Evolutionary conservation across 2,113 vertebrate species (phyloP).

Genomic region (Oryzias melastigma): DNA sequence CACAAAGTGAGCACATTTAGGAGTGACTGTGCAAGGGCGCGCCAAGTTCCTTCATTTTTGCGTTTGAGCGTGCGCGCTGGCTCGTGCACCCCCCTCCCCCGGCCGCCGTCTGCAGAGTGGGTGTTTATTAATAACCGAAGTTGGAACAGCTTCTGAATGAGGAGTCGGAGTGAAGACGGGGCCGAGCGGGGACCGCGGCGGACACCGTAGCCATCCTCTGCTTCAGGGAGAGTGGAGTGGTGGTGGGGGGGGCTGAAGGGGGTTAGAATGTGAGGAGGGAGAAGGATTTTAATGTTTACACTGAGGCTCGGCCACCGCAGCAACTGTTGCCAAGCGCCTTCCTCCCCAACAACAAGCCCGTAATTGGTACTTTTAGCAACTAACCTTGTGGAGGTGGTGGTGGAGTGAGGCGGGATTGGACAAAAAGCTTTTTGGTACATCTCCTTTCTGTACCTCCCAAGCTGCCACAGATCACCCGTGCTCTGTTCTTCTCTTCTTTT

Average conservation of each 20-base stretch:
- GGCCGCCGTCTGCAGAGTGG: slow-evolving; percentile 11
- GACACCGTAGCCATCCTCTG: slow-evolving; percentile 26
- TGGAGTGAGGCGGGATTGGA: slow-evolving; percentile 56
- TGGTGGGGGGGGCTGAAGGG: slow-evolving; percentile 31
- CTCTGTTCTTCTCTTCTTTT: background rate
- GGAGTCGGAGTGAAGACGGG: slow-evolving; percentile 35
- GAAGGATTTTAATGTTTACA: slow-evolving; percentile 68
- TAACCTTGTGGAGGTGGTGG: slow-evolving; percentile 72
- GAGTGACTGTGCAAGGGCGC: slow-evolving; percentile 8
- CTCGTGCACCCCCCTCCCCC: background rate
- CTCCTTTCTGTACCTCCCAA: slow-evolving; percentile 36
- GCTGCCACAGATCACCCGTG: slow-evolving; percentile 15
- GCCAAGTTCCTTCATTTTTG: slow-evolving; percentile 26
- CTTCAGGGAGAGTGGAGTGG: slow-evolving; percentile 39
- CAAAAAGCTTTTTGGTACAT: slow-evolving; percentile 72
- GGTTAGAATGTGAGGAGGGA: slow-evolving; percentile 50
- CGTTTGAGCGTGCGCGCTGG: background rate
- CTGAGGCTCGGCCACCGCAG: slow-evolving; percentile 52
- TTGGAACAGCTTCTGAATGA: slow-evolving; percentile 68
- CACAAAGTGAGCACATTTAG: slow-evolving; percentile 47
- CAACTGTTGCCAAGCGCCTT: slow-evolving; percentile 75
- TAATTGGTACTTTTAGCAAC: slow-evolving; percentile 77
- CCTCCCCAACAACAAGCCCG: slow-evolving; percentile 69
- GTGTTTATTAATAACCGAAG: slow-evolving; percentile 65
- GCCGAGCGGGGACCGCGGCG: slow-evolving; percentile 15